Percentiles rank a stretch among this genome's conserved stretches.
Evolutionary conservation across 92 coral and sea anemone species (phyloP).

Genomic region (Bergia sp.): DNA sequence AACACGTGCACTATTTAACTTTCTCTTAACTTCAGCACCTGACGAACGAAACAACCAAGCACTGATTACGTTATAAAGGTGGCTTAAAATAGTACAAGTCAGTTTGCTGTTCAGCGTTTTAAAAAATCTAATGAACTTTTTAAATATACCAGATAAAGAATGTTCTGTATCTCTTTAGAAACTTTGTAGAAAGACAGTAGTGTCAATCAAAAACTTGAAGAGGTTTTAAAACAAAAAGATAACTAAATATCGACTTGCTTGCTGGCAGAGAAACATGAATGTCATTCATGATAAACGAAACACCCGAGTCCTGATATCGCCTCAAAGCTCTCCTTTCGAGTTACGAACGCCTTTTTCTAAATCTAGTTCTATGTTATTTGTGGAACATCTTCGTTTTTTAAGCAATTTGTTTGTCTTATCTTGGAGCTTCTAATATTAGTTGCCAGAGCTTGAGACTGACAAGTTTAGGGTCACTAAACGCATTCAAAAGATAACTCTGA

Average conservation of each 20-base stretch:
- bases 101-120: not conserved
- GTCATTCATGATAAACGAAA: not conserved
- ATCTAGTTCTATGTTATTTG: constrained; percentile 12
- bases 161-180: not conserved
- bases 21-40: not conserved
- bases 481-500: constrained; percentile 25
- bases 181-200: not conserved
- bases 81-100: not conserved
- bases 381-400: not conserved
- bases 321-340: not conserved
- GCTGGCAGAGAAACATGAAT: not conserved
- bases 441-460: constrained; percentile 5
- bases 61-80: not conserved
- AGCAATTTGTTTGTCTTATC: not conserved
- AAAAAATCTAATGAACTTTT: not conserved
- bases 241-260: not conserved
- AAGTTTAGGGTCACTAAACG: constrained; percentile 3
- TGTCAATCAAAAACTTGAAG: not conserved
- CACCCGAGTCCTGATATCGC: not conserved
- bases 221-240: not conserved
- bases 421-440: constrained; percentile 15
- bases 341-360: not conserved
- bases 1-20: too few species aligned
- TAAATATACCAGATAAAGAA: not conserved
- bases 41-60: not conserved